Percentiles rank a stretch among this genome's conserved stretches.
phyloP scores from a whole-genome alignment of 2,113 vertebrate species.

The Anser cygnoides region DNA sequence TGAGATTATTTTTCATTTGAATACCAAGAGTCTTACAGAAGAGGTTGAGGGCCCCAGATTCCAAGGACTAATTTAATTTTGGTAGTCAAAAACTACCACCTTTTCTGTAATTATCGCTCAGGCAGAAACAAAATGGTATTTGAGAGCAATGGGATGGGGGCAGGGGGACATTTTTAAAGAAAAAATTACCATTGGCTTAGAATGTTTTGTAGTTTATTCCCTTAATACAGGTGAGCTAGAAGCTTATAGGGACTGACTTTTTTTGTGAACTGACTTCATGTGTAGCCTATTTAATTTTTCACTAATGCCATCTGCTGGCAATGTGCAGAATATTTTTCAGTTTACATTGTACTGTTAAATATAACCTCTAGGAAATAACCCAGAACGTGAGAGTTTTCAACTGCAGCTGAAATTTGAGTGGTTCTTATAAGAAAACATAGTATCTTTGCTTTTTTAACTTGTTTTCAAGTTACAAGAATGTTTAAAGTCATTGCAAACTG shows the following conservation, averaged over 20 bases:
- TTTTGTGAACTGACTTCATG: accelerated
- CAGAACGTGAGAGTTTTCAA: not conserved
- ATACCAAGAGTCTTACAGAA: not conserved
- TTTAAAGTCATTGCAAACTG: not conserved
- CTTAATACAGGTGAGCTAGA: accelerated
- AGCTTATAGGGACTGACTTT: not conserved
- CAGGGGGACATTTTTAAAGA: accelerated
- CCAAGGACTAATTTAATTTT: not conserved
- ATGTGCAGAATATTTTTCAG: not conserved
- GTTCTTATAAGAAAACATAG: not conserved
- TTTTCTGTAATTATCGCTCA: not conserved
- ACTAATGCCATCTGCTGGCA: conserved; percentile 66
- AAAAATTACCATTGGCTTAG: not conserved
- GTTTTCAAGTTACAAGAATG: not conserved
- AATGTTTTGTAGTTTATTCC: not conserved
- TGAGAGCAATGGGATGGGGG: not conserved
- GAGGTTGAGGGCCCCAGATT: not conserved
- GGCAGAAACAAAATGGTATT: not conserved
- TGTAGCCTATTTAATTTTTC: not conserved
- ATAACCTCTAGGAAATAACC: accelerated
- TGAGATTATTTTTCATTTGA: not conserved
- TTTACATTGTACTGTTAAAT: not conserved
- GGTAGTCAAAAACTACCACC: accelerated
- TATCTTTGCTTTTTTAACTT: not conserved
- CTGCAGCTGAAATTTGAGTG: not conserved